Base-by-base conservation (phyloP, 2,888 invertebrate species). In the Conus canariensis region DNA sequence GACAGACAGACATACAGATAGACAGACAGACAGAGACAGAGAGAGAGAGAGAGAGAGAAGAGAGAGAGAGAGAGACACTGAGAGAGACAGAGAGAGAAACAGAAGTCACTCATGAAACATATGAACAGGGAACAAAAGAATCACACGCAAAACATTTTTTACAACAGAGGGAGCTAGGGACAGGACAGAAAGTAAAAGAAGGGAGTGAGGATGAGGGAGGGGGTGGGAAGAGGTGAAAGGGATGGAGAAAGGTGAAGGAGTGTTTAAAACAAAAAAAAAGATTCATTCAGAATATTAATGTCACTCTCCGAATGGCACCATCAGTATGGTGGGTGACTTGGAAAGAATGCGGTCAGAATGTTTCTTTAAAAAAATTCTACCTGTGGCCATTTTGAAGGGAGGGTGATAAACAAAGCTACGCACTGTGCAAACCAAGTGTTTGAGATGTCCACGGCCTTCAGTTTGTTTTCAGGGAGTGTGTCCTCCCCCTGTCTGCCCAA, bases 21-120 rank as follows among this genome's bases (percentile, higher is more conserved):
- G 56, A 82, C 10, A 82, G 80, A 80, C 25, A 80, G 80, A 80
- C 25, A 80, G 80, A 80, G 80, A 80, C 25, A 80, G 80, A 80
- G 80, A 80, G 60, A 60, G 60, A 60, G 60, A 60, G 60, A 60
- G 60, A 60, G 60, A 60, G 60, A 60, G 74, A 74, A 6, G 74
- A 22, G n/a, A 74, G 74, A 22, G 22, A 74, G 19, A n/a, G n/a
- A n/a, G 74, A 22, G 74, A 74, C 14, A 19, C 14, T 16, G 74
- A 22, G 19, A 74, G 60, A 60, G 60, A 60, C 9, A 64, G 60
- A 64, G 60, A 64, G 60, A 64, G 60, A 64, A 4, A 64, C 12
- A 64, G 60, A 74, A 74, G 22, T 12, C 2, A 67, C 12, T 67
- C 5, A 67, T 19, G 67, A 67, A 19, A 67, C 3, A 14, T 9